phyloP scores from a whole-genome alignment of 2,888 invertebrate species.

The Bombylius major region DNA sequence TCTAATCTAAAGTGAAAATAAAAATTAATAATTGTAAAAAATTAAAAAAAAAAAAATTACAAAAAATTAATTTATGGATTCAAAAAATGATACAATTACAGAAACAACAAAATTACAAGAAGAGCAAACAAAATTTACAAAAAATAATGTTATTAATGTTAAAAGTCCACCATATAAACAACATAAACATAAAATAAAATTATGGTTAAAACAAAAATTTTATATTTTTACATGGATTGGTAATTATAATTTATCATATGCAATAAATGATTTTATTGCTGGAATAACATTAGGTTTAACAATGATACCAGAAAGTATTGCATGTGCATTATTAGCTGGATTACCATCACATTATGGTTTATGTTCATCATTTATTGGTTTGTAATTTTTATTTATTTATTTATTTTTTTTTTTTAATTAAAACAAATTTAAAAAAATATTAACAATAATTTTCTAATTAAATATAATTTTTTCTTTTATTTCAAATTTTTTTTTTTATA shows the following conservation, averaged over 20 bases:
- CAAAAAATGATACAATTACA: too few relatives aligned
- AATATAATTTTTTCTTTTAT: not conserved
- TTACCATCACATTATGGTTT: constrained; percentile 81
- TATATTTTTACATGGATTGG: constrained; percentile 30
- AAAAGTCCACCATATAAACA: not conserved
- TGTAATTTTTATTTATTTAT: constrained; percentile 13
- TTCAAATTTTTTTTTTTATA: not conserved
- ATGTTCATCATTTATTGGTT: constrained; percentile 79
- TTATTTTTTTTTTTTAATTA: not conserved
- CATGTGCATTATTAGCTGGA: constrained; percentile 80
- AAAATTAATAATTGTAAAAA: too few relatives aligned
- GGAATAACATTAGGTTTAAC: constrained; percentile 83
- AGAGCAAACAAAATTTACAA: too few relatives aligned
- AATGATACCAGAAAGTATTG: constrained; percentile 86
- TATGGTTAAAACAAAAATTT: constrained; percentile 2
- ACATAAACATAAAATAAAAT: not conserved
- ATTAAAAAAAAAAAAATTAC: too few relatives aligned
- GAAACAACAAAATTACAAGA: too few relatives aligned
- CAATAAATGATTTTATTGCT: constrained; percentile 69
- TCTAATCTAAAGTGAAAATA: too few relatives aligned
- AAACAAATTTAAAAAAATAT: not conserved
- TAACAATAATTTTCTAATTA: not conserved
- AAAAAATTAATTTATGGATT: too few relatives aligned
- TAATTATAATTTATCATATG: constrained; percentile 30
- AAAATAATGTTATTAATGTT: not conserved